These are phyloP conservation scores for Melanotaenia trifasciata DNA, from an alignment of 2,797 vertebrate genomes.

Conservation along the genomic window DNA sequence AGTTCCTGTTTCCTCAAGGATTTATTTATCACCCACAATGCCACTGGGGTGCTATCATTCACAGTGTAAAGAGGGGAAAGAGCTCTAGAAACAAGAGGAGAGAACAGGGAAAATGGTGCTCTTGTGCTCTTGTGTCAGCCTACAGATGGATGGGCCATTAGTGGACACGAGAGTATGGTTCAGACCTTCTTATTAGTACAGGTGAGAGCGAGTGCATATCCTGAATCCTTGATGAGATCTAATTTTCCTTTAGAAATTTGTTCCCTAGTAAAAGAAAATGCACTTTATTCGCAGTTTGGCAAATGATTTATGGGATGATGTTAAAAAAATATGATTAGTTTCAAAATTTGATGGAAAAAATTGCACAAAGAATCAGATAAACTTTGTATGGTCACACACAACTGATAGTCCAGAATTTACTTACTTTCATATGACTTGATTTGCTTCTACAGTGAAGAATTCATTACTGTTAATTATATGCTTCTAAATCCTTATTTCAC, in stretches of 20 bases:
- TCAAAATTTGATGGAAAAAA: conserved; percentile 13
- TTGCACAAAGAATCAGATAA: neutral
- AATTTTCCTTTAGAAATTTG: conserved; percentile 21
- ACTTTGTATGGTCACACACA: neutral
- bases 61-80: conserved; percentile 69
- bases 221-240: conserved; percentile 45
- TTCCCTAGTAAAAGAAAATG: conserved; percentile 16
- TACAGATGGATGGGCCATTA: conserved; percentile 77
- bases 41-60: conserved; percentile 77
- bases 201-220: conserved; percentile 48
- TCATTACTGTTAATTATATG: neutral
- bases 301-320: conserved; percentile 21
- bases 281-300: conserved; percentile 6
- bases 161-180: conserved; percentile 64
- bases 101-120: conserved; percentile 60
- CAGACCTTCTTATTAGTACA: conserved; percentile 68
- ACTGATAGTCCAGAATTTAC: neutral
- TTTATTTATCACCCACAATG: conserved; percentile 80
- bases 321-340: neutral
- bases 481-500: too few species aligned
- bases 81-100: conserved; percentile 67
- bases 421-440: neutral
- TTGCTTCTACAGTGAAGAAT: neutral
- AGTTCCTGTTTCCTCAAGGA: conserved; percentile 79
- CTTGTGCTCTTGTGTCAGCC: conserved; percentile 65